Conservation (phyloP, 2,113 vertebrate species). For the Abramis brama region DNA sequence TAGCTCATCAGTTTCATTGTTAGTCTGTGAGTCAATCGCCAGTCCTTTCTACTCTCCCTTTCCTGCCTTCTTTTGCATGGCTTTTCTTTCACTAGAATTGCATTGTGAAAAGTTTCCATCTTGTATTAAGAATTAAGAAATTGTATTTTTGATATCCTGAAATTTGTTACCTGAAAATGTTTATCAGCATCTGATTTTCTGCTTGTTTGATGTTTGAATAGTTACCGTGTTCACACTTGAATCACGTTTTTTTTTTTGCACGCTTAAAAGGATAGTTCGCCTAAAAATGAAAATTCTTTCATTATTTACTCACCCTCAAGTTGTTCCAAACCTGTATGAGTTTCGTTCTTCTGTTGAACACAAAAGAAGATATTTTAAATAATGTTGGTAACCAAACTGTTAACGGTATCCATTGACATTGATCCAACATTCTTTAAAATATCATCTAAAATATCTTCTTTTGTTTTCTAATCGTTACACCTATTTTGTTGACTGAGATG, state of each 20-base stretch:
- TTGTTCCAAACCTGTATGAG: too few relatives aligned
- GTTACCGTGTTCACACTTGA: not conserved
- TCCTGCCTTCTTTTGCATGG: not conserved
- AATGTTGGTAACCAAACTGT: too few relatives aligned
- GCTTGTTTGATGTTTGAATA: not conserved
- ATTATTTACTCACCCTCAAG: too few relatives aligned
- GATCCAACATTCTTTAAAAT: too few relatives aligned
- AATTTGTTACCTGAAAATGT: not conserved
- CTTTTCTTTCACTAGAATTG: not conserved
- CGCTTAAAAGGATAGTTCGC: too few relatives aligned
- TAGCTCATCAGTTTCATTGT: slow-evolving; percentile 52
- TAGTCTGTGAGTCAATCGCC: not conserved
- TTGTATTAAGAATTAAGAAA: not conserved
- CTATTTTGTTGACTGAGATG: not conserved
- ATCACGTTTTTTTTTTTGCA: not conserved
- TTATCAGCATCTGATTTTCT: not conserved
- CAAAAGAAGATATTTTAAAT: too few relatives aligned
- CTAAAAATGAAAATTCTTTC: too few relatives aligned
- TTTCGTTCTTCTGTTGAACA: too few relatives aligned
- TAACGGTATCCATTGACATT: too few relatives aligned
- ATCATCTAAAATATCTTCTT: too few relatives aligned
- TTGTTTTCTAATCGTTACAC: too few relatives aligned
- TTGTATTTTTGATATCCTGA: not conserved
- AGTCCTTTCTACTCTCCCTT: slow-evolving; percentile 15
- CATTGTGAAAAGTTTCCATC: not conserved